Percentiles rank a stretch among this genome's conserved stretches.
Evolutionary conservation across 2,113 vertebrate species (phyloP).

Genomic region (Pseudopipra pipra): DNA sequence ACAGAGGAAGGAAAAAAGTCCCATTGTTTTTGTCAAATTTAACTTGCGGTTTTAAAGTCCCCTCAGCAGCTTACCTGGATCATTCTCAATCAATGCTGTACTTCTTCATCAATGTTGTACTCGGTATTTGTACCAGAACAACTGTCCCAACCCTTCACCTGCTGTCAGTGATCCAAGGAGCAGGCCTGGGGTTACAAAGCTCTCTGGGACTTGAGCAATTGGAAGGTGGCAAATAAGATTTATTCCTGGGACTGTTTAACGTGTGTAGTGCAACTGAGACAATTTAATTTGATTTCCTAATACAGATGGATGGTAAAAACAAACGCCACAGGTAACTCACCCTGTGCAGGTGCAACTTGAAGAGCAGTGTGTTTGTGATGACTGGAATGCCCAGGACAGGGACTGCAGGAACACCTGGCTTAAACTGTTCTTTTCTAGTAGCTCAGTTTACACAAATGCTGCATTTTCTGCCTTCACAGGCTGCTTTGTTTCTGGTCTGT

Average conservation of each 20-base stretch:
- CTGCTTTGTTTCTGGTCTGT: slow-evolving; percentile 88
- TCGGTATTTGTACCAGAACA: background rate
- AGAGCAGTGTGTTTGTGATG: background rate
- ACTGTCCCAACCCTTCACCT: background rate
- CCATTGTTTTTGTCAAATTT: background rate
- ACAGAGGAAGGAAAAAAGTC: background rate
- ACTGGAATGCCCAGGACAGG: background rate
- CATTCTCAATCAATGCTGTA: background rate
- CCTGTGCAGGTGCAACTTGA: background rate
- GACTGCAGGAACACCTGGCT: background rate
- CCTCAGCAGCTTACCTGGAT: background rate
- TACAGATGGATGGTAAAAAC: background rate
- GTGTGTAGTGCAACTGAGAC: background rate
- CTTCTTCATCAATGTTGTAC: background rate
- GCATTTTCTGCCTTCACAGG: slow-evolving; percentile 65
- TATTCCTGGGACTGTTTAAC: background rate
- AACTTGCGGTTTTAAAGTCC: background rate
- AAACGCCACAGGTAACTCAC: background rate
- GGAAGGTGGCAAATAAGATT: background rate
- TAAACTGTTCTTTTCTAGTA: accelerated
- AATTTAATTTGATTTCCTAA: background rate
- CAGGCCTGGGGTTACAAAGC: background rate
- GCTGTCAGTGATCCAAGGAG: background rate
- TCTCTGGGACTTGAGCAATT: background rate
- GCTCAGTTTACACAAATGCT: background rate